Conservation (phyloP, 2,797 vertebrate genomes). For the Poeciliopsis presidionis region DNA sequence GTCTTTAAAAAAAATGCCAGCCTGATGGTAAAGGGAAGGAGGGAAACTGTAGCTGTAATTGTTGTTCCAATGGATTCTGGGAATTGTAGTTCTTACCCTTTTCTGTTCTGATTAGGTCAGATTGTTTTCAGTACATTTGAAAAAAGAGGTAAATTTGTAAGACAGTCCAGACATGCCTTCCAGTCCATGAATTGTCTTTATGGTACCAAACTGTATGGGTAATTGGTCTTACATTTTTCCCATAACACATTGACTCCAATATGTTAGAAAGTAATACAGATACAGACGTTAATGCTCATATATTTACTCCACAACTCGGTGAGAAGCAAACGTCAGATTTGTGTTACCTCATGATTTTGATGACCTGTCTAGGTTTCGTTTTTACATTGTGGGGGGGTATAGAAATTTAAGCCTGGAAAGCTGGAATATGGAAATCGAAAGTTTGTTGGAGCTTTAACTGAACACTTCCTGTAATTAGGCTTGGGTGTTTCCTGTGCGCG, state of each 20-base stretch:
- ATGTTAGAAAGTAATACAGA: not conserved
- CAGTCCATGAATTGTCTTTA: not conserved
- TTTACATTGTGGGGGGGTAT: not conserved
- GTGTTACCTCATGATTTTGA: not conserved
- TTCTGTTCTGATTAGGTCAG: not conserved
- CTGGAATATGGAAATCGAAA: not conserved
- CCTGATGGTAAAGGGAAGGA: not conserved
- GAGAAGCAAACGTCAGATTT: not conserved
- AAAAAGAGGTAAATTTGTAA: not conserved
- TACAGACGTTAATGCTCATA: not conserved
- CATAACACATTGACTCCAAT: not conserved
- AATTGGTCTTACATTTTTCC: not conserved
- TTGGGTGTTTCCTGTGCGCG: slow-evolving; percentile 4
- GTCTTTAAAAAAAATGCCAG: not conserved
- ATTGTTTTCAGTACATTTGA: not conserved
- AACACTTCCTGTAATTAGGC: slow-evolving; percentile 11
- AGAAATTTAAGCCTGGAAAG: not conserved
- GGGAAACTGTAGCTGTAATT: not conserved
- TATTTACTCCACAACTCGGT: not conserved
- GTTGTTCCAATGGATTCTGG: not conserved
- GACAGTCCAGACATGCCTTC: not conserved
- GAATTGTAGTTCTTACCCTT: not conserved
- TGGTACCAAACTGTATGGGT: not conserved
- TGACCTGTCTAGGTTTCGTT: not conserved
- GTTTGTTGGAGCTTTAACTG: not conserved